Evolutionary conservation across 2,113 vertebrate genomes (phyloP).

Genomic region (Vombatus ursinus): DNA sequence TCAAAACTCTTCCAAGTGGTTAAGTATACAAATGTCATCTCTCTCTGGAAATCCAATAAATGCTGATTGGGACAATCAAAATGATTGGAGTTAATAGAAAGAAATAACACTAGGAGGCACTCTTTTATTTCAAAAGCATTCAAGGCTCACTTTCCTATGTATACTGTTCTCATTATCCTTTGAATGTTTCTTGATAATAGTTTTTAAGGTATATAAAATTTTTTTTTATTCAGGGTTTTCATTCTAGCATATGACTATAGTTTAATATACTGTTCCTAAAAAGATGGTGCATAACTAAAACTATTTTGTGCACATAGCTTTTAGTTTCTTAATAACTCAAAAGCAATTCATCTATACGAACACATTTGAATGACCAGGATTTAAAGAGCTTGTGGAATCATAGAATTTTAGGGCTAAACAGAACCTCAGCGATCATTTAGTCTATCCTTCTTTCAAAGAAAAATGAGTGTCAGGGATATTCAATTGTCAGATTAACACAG

Average conservation of each 20-base stretch:
- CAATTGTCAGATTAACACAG: background rate
- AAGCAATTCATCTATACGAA: background rate
- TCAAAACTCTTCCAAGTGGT: background rate
- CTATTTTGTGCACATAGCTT: background rate
- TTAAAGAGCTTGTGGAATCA: background rate
- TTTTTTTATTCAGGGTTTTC: fast-evolving
- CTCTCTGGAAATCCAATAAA: no score
- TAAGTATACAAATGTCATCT: background rate
- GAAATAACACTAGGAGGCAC: slow-evolving; percentile 59
- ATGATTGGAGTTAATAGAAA: background rate
- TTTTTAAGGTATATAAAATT: background rate
- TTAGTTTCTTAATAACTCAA: background rate
- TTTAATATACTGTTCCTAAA: background rate
- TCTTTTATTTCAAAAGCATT: background rate
- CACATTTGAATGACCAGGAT: background rate
- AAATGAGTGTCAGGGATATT: background rate
- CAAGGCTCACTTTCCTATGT: background rate
- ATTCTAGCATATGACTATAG: fast-evolving
- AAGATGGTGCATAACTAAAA: background rate
- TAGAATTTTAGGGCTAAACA: background rate
- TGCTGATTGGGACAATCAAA: background rate
- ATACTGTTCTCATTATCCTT: background rate
- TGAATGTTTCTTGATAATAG: fast-evolving
- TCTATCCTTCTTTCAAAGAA: background rate
- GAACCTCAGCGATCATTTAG: background rate